Evolutionary conservation across 37 sponge, comb jelly and placozoan species (phyloP), one percentile per base, ranked within the genome.

Genomic region (Sycon ciliatum): DNA sequence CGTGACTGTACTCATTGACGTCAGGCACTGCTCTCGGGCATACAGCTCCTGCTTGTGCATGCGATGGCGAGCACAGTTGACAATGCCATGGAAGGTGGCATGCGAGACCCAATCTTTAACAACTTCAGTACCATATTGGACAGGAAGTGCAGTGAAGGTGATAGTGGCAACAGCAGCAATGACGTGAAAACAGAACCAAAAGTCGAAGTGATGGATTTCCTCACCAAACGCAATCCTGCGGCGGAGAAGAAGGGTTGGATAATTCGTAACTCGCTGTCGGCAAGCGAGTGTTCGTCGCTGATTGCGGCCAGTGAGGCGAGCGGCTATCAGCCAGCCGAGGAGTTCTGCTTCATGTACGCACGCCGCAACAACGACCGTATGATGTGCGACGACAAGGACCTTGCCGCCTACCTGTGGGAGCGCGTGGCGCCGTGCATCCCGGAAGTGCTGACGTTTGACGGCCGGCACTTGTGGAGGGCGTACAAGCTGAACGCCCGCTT

Each of bases 401-500:
- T 89, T 31, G 74, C 83, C 13, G 62, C 69, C 28, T 82, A 85
- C 65, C 56, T 89, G 68, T 89, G 90, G 90, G 62, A 81, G 20
- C 33, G 90, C n/a, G 75, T 89, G 34, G 40, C 75, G 39, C 32
- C 26, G 30, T 81, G 63, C 39, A 67, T 82, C 22, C 82, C 85
- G 32, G 72, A 75, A 26, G 34, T 38, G 34, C 53, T 75, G 16
- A 36, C 16, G 2, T 38, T 76, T 1, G 37, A 30, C n/a, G 53
- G 38, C 30, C 69, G 63, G 5, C 26, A 46, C 24, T 40, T 24
- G 0, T 89, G 90, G 85, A 67, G 67, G 31, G 72, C 75, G 69
- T 71, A 73, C 28, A 39, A 49, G 28, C 62, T 89, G 32, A 89
- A 89, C 68, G 55, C 73, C 9, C 49, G 90, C 5, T 85, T 89